A percentile compares a stretch with the other conserved stretches of the same genome.
phyloP scores from a whole-genome alignment of 2,888 invertebrate species.

The Gonocerus acuteangulatus region DNA sequence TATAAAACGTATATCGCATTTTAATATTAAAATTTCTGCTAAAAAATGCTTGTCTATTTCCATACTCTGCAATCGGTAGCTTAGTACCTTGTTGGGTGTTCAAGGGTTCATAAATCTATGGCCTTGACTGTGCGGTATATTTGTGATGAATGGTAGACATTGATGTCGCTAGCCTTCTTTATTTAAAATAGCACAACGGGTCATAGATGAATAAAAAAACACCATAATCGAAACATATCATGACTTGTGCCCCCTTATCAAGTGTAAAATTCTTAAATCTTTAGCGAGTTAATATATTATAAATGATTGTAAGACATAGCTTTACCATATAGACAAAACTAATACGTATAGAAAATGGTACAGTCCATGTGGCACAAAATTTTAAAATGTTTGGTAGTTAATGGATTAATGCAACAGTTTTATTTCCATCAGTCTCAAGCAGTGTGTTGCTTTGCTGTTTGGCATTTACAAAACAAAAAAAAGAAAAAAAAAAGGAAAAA shows the following conservation, averaged over 20 bases:
- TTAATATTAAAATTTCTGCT: background rate
- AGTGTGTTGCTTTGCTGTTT: conserved; percentile 36
- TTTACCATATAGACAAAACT: conserved; percentile 35
- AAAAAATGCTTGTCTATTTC: conserved; percentile 9
- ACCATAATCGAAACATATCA: conserved; percentile 72
- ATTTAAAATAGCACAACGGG: conserved; percentile 26
- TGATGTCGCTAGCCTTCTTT: conserved; percentile 29
- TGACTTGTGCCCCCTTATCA: conserved; percentile 65
- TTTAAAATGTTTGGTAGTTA: conserved; percentile 21
- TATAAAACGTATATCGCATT: conserved; percentile 2
- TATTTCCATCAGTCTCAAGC: conserved; percentile 32
- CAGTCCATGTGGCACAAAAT: conserved; percentile 36
- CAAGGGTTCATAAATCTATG: conserved; percentile 30
- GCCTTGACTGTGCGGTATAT: conserved; percentile 23
- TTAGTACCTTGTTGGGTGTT: conserved; percentile 34
- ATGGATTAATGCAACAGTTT: conserved; percentile 28
- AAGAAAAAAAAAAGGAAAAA: background rate
- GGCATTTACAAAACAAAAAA: conserved; percentile 26
- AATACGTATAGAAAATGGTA: conserved; percentile 34
- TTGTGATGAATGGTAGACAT: conserved; percentile 28
- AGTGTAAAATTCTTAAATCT: conserved; percentile 51
- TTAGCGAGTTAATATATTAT: conserved; percentile 36
- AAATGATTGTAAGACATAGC: conserved; percentile 36
- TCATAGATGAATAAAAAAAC: conserved; percentile 49
- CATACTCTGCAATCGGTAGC: conserved; percentile 21